A percentile compares a stretch with the other conserved stretches of the same genome.
Evolutionary conservation across 2,888 invertebrate species (phyloP).

Genomic region (Trissolcus brochymenae): DNA sequence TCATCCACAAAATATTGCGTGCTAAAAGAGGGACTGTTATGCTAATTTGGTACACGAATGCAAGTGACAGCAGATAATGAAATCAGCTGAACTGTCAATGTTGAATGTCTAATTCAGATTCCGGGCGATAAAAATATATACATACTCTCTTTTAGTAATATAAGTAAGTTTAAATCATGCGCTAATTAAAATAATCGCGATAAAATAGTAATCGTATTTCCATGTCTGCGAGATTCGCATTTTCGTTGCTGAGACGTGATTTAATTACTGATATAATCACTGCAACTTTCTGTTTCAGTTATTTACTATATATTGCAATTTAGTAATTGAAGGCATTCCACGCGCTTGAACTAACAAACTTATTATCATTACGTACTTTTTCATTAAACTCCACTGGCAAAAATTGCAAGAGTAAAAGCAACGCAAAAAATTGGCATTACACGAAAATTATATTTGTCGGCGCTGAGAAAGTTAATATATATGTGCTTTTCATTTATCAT

Average conservation of each 20-base stretch:
- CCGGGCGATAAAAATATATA: not conserved
- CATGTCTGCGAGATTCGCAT: not conserved
- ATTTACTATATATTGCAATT: conserved; percentile 36
- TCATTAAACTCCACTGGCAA: not conserved
- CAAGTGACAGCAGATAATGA: conserved; percentile 10
- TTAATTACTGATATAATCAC: conserved; percentile 25
- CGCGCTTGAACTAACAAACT: conserved; percentile 30
- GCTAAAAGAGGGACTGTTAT: conserved; percentile 13
- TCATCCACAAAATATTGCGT: conserved; percentile 15
- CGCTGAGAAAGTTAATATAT: conserved; percentile 21
- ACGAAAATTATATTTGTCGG: conserved; percentile 13
- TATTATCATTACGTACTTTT: conserved; percentile 24
- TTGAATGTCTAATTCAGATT: not conserved
- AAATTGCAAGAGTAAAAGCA: not conserved
- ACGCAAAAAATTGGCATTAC: conserved; percentile 15
- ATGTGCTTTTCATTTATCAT: conserved; percentile 28
- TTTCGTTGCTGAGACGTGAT: conserved; percentile 12
- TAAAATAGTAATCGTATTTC: not conserved
- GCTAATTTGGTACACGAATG: conserved; percentile 21
- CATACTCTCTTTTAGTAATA: too few relatives aligned
- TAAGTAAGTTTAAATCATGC: too few relatives aligned
- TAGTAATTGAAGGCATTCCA: conserved; percentile 28
- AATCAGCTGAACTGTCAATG: not conserved
- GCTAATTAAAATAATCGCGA: not conserved
- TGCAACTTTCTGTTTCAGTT: conserved; percentile 25